These are phyloP conservation scores for Phrixothrix hirtus DNA, from an alignment of 2,888 invertebrate genomes.

Conservation along the genomic window DNA sequence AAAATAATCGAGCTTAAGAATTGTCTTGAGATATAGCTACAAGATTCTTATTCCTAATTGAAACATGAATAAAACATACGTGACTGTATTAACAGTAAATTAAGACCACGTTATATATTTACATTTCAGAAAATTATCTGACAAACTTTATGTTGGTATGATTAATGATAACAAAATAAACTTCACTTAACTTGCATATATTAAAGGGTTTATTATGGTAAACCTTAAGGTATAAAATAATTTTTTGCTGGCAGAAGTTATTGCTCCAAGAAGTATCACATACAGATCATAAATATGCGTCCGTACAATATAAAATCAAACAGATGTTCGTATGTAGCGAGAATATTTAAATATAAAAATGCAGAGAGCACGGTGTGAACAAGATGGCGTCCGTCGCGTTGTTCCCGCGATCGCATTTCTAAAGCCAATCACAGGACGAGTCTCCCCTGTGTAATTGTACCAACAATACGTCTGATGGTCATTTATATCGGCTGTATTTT, in stretches of 20 bases:
- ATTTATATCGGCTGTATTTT: slow-evolving; percentile 24
- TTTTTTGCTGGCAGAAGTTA: slow-evolving; percentile 12
- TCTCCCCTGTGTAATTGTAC: slow-evolving; percentile 32
- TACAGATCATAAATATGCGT: slow-evolving; percentile 28
- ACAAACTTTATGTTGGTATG: neutral
- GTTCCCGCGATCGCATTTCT: slow-evolving; percentile 20
- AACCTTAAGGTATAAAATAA: slow-evolving; percentile 14
- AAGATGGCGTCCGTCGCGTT: slow-evolving; percentile 33
- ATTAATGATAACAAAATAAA: slow-evolving; percentile 14
- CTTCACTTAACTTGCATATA: slow-evolving; percentile 1
- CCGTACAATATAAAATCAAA: slow-evolving; percentile 21
- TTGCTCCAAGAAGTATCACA: slow-evolving; percentile 13
- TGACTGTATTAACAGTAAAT: too few relatives aligned
- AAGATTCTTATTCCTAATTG: too few relatives aligned
- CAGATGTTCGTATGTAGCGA: slow-evolving; percentile 25
- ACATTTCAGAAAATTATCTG: slow-evolving; percentile 8
- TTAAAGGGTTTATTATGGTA: slow-evolving; percentile 6
- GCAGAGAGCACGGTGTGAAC: slow-evolving; percentile 25
- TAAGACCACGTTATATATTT: too few relatives aligned
- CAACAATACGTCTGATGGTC: slow-evolving; percentile 28
- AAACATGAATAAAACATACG: too few relatives aligned
- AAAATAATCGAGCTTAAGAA: too few relatives aligned
- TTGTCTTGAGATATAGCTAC: too few relatives aligned
- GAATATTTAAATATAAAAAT: slow-evolving; percentile 30
- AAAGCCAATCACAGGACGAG: slow-evolving; percentile 30